Evolutionary conservation across 2,113 vertebrate genomes (phyloP), one percentile per base, ranked within the genome.

Genomic region (Scytalopus superciliaris): DNA sequence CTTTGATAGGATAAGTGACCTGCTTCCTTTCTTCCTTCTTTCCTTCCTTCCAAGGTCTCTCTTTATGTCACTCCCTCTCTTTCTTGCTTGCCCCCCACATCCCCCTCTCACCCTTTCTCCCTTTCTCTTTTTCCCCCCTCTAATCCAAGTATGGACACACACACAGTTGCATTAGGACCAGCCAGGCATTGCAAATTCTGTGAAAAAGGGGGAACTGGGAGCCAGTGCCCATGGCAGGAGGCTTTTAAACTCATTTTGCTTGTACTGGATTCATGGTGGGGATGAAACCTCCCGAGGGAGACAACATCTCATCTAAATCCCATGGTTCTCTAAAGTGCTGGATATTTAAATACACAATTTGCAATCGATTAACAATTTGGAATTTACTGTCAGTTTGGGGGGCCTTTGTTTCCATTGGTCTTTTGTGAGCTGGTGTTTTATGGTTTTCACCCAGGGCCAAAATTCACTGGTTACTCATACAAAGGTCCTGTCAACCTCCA

Each of bases 401-500:
- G 62, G 22, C 31, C 81, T 95, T 96, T 93, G 64, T 95, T 96
- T 83, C 83, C 67, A 21, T 1, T 62, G 74, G 45, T 90, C 88
- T 94, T 96, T 88, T 95, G 85, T 87, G 69, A 92, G 76, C 56
- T 86, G 28, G 22, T 94, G 83, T 68, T 95, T 96, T 62, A 82
- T 69, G 66, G 74, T 68, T 57, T 87, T 93, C 83, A 93, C 52
- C 62, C 90, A 76, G 62, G 94, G 93, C 94, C 96, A 96, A 94
- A 96, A 96, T 89, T 95, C 89, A 90, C 77, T 87, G 39, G 57
- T 82, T 82, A 72, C 40, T 93, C 73, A 84, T 82, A 96, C 83
- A 96, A 95, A 97, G 73, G 64, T 96, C 76, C 85, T 95, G 94
- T 96, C 96, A 95, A 35, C 40, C 85, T 93, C 80, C 94, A 90